Base-by-base conservation (phyloP, 2,113 vertebrate genomes). In the Mastomys coucha region DNA sequence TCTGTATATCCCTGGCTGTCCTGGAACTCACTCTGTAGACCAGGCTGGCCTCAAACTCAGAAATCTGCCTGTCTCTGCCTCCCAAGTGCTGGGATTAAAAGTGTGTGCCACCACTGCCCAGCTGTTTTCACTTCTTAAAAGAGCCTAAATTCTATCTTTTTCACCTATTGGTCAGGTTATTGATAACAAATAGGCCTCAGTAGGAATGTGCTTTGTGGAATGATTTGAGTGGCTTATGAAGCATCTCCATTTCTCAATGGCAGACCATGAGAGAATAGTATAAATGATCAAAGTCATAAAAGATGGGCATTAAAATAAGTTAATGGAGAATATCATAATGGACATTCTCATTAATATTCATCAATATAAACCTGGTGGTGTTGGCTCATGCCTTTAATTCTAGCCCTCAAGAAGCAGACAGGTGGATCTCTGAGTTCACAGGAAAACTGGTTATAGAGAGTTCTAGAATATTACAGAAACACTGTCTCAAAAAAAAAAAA, bases 231-330 rank as follows among this genome's bases (percentile, higher is more conserved):
- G 45, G 22, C 14, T 84, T 88, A 42, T 26, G 6, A 7, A 77
- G 4, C 2, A 56, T 73, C 31, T 96, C 20, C 4, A 39, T 70
- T 81, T 9, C 45, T 95, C 76, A 76, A 96, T 28, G 69, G 56
- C 51, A 91, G 84, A 33, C 85, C 56, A 45, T 86, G 26, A 69
- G 84, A 76, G 77, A 75, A 14, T 31, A 45, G n/a, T 76, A 89
- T 31, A 95, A 96, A 76, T 76, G 2, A 73, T 78, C 39, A 81
- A 92, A 77, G 75, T 93, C 42, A 53, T 72, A 7, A 76, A 72
- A 90, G 58, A 81, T 45, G 10, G 87, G 28, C 58, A 58, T 53
- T 26, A 75, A 95, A 89, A 78, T 51, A 88, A 92, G 24, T 19
- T 49, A 11, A 84, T 49, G 72, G 31, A 95, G n/a, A 88, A 58